A percentile compares a stretch with the other conserved stretches of the same genome.
phyloP scores from a whole-genome alignment of 2,113 vertebrate species.

The Heteronetta atricapilla region DNA sequence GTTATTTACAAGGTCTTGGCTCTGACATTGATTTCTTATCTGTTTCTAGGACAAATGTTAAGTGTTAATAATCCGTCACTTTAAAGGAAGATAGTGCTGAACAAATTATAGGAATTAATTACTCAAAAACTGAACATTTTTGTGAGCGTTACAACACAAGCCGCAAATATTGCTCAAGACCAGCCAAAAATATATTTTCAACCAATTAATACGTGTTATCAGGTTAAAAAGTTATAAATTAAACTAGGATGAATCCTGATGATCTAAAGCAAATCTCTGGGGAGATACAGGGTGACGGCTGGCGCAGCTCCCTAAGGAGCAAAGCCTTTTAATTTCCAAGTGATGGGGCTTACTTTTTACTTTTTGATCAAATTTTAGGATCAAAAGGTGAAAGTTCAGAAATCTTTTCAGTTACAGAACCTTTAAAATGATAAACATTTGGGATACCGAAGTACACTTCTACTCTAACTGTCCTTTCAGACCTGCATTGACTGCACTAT shows the following conservation, averaged over 20 bases:
- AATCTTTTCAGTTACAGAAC: constrained; percentile 56
- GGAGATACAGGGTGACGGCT: not conserved
- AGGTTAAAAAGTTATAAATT: not conserved
- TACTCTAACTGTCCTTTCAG: constrained; percentile 69
- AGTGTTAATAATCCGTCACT: constrained; percentile 46
- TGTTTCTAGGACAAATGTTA: constrained; percentile 34
- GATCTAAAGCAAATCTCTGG: not conserved
- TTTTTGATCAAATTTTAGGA: not conserved
- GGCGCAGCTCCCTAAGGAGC: not conserved
- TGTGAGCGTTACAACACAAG: not conserved
- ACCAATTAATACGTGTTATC: not conserved
- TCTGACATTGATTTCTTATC: constrained; percentile 71
- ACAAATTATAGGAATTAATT: constrained; percentile 33
- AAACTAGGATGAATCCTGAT: not conserved
- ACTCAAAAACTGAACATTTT: not conserved
- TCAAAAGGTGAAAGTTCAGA: constrained; percentile 27
- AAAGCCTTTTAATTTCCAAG: not conserved
- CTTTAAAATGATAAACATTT: constrained; percentile 73
- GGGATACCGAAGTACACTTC: constrained; percentile 63
- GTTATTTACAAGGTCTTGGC: constrained; percentile 64
- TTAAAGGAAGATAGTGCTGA: constrained; percentile 31
- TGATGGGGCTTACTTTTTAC: not conserved
- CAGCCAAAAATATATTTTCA: not conserved
- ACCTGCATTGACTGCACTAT: constrained; percentile 59
- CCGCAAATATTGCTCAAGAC: not conserved